These are phyloP conservation scores for Bufotes viridis DNA, from an alignment of 2,797 vertebrate genomes.

Conservation along the genomic window DNA sequence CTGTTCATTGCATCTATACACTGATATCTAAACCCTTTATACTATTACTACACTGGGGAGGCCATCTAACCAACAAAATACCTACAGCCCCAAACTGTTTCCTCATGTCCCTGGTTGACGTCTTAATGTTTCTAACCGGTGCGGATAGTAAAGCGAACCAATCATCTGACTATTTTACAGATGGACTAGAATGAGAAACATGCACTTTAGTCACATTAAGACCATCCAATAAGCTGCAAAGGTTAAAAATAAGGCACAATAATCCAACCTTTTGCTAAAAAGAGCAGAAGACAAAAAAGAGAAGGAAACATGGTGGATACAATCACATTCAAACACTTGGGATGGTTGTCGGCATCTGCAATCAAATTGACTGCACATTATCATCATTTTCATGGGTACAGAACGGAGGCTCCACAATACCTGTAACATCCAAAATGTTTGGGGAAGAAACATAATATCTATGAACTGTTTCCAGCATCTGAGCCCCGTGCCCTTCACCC, in stretches of 20 bases:
- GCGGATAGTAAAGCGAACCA: background rate
- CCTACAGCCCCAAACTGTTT: background rate
- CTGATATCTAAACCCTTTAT: too few relatives aligned
- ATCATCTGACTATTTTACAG: background rate
- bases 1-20: too few relatives aligned
- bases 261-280: background rate
- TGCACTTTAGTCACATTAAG: background rate
- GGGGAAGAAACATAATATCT: constrained; percentile 89
- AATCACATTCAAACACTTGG: background rate
- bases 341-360: background rate
- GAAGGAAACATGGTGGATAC: background rate
- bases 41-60: background rate
- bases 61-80: background rate
- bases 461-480: constrained; percentile 95
- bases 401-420: constrained; percentile 69
- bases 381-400: background rate
- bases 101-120: background rate
- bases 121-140: background rate
- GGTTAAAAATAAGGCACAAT: background rate
- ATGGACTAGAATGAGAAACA: background rate
- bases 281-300: background rate
- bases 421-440: constrained; percentile 96
- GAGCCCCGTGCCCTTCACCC: constrained; percentile 96
- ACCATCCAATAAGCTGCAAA: background rate
- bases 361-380: background rate